Conservation (phyloP, 2,113 vertebrate genomes). For the Thymallus thymallus region DNA sequence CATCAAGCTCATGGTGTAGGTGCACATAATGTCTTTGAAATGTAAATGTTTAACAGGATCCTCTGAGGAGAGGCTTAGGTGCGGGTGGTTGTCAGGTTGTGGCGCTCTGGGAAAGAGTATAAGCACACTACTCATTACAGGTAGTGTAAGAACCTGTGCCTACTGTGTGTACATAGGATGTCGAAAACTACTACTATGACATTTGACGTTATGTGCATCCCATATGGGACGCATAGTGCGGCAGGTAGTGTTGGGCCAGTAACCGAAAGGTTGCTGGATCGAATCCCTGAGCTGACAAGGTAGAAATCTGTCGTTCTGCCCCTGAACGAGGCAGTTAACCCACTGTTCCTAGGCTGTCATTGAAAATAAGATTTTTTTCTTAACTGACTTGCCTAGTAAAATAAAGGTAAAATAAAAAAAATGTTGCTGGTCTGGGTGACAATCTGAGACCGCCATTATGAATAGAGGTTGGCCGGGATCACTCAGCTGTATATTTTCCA, state of each 20-base stretch:
- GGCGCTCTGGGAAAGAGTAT: background rate
- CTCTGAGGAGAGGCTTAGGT: slow-evolving; percentile 31
- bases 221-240: no score
- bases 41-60: slow-evolving; percentile 58
- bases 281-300: no score
- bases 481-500: background rate
- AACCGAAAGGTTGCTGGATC: no score
- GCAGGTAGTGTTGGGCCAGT: no score
- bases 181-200: slow-evolving; percentile 34
- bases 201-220: background rate
- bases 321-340: no score
- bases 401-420: no score
- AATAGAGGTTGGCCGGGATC: background rate
- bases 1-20: slow-evolving; percentile 55
- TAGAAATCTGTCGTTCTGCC: no score
- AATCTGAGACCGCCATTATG: background rate
- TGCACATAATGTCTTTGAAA: slow-evolving; percentile 53
- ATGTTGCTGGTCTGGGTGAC: no score
- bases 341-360: no score
- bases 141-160: background rate
- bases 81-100: slow-evolving; percentile 30
- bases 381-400: no score
- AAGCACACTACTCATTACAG: background rate
- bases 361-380: no score
- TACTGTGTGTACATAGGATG: background rate